These are phyloP conservation scores for Lytechinus pictus DNA, from an alignment of 35 echinoderm and acorn worm genomes.

Conservation along the genomic window DNA sequence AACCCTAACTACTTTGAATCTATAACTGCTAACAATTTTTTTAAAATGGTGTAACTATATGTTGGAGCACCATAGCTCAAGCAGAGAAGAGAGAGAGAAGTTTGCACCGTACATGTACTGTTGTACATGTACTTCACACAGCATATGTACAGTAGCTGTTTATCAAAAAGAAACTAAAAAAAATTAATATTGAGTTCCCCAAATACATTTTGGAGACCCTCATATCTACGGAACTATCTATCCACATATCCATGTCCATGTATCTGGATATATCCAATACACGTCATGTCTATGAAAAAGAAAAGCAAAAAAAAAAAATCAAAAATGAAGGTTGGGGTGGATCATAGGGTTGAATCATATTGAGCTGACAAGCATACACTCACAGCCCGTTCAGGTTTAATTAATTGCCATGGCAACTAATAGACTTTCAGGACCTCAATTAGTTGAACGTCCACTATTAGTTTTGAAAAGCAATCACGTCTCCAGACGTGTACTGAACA, in stretches of 20 bases:
- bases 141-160: neutral
- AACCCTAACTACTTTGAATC: neutral
- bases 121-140: neutral
- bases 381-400: neutral
- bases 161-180: too few species aligned
- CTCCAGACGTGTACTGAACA: neutral
- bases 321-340: neutral
- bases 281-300: neutral
- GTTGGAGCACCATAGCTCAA: too few species aligned
- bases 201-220: neutral
- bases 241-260: too few species aligned
- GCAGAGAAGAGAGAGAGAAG: neutral
- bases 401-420: neutral
- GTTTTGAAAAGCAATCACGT: neutral
- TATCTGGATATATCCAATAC: neutral
- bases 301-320: neutral
- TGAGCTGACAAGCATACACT: neutral
- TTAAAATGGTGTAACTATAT: too few species aligned
- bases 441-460: neutral
- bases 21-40: too few species aligned
- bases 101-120: neutral
- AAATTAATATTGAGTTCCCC: too few species aligned
- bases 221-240: neutral
- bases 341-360: neutral
- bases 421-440: neutral